phyloP scores from a whole-genome alignment of 2,797 vertebrate species.

The Trachops cirrhosus region DNA sequence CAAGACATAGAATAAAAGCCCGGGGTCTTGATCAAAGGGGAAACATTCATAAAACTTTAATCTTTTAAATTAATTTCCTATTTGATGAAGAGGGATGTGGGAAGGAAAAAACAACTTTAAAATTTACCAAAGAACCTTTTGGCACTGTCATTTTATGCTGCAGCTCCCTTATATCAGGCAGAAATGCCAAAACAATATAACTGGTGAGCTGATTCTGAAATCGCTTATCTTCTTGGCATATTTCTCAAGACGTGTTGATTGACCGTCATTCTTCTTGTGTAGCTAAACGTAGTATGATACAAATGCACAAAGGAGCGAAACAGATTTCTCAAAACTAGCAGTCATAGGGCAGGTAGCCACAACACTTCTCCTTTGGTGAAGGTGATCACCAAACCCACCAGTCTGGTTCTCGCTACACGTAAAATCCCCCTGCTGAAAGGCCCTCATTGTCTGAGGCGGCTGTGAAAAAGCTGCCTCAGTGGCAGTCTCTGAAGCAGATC shows the following conservation, averaged over 20 bases:
- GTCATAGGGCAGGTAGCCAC: not conserved
- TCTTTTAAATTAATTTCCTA: not conserved
- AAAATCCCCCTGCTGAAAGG: not conserved
- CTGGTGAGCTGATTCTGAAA: not conserved
- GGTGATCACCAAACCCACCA: not conserved
- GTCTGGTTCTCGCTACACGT: not conserved
- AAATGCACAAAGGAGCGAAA: not conserved
- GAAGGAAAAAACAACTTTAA: not conserved
- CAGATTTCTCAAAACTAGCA: not conserved
- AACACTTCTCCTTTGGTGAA: not conserved
- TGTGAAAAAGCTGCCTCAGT: not conserved
- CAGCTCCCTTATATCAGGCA: not conserved
- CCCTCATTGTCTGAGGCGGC: not conserved
- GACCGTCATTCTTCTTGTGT: not conserved
- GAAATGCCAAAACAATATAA: not conserved
- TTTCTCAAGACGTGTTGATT: not conserved
- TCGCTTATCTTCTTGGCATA: not conserved
- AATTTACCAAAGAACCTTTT: not conserved
- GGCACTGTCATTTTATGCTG: not conserved
- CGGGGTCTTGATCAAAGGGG: not conserved
- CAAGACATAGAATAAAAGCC: not conserved
- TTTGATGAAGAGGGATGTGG: not conserved
- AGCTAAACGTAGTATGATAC: not conserved
- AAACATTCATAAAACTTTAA: not conserved
- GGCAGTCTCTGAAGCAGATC: constrained; percentile 13